phyloP scores from a whole-genome alignment of 2,113 vertebrate species.

The Pantherophis guttatus region DNA sequence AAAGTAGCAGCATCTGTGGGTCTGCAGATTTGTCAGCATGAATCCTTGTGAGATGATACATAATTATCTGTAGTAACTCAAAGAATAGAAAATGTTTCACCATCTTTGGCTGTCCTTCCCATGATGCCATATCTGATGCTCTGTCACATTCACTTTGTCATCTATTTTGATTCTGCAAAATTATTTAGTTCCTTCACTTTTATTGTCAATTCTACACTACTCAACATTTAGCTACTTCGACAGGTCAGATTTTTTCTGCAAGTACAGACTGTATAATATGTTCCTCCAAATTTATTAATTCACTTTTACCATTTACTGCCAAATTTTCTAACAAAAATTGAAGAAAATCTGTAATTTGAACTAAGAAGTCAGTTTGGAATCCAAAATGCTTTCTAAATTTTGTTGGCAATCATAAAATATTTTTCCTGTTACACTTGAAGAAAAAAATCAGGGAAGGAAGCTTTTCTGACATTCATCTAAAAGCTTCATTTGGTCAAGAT shows the following conservation, averaged over 20 bases:
- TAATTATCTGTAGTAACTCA: constrained; percentile 1
- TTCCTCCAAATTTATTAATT: neutral
- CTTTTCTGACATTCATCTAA: neutral
- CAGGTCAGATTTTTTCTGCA: neutral
- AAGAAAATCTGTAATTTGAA: neutral
- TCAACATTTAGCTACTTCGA: neutral
- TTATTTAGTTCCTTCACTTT: neutral
- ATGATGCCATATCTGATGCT: neutral
- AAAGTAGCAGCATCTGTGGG: neutral
- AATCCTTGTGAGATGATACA: neutral
- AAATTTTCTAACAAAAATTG: neutral
- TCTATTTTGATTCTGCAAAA: neutral
- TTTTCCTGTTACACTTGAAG: neutral
- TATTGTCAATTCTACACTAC: neutral
- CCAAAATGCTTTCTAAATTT: neutral
- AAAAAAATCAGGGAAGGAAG: neutral
- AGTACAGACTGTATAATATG: neutral
- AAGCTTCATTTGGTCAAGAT: neutral
- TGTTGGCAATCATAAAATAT: neutral
- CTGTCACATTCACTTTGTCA: neutral
- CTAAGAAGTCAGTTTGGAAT: neutral
- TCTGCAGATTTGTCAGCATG: neutral
- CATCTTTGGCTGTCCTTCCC: neutral
- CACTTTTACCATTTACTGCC: neutral
- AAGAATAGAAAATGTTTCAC: neutral